Evolutionary conservation across 2,888 invertebrate species (phyloP).

Genomic region (Eucera pruinosa): DNA sequence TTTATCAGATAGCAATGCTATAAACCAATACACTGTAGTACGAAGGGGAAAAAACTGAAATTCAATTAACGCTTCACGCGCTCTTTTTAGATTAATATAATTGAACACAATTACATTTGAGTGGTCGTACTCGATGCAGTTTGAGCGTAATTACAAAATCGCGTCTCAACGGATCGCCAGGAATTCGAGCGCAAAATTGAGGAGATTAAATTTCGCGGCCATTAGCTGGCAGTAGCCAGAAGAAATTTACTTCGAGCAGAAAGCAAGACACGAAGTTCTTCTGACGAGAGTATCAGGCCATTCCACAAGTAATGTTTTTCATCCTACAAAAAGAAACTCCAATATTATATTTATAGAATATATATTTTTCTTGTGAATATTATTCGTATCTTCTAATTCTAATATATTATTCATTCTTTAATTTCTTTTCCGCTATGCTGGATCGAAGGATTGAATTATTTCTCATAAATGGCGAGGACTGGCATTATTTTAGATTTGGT

Average conservation of each 20-base stretch:
- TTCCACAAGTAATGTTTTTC: too few relatives aligned
- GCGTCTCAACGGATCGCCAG: slow-evolving; percentile 21
- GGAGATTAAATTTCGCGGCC: slow-evolving; percentile 43
- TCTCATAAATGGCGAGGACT: background rate
- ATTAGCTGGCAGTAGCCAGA: slow-evolving; percentile 17
- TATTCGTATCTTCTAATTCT: too few relatives aligned
- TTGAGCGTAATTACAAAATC: slow-evolving; percentile 39
- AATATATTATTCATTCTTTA: background rate
- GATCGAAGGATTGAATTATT: slow-evolving; percentile 14
- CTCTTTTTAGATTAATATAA: background rate
- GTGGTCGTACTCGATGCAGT: slow-evolving; percentile 39
- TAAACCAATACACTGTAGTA: too few relatives aligned
- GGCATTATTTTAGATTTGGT: background rate
- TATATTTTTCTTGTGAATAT: too few relatives aligned
- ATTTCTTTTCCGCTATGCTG: background rate
- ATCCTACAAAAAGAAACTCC: too few relatives aligned
- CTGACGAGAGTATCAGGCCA: slow-evolving; percentile 32
- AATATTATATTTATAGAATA: too few relatives aligned
- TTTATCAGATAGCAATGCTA: too few relatives aligned
- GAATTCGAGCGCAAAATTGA: slow-evolving; percentile 38
- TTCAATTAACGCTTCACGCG: background rate
- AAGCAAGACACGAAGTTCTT: background rate
- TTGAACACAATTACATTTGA: slow-evolving; percentile 8
- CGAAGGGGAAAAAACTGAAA: background rate
- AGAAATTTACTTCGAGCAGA: slow-evolving; percentile 20